These are phyloP conservation scores for Styela plicata DNA, from an alignment of 23 tunicate genomes.

Conservation along the genomic window DNA sequence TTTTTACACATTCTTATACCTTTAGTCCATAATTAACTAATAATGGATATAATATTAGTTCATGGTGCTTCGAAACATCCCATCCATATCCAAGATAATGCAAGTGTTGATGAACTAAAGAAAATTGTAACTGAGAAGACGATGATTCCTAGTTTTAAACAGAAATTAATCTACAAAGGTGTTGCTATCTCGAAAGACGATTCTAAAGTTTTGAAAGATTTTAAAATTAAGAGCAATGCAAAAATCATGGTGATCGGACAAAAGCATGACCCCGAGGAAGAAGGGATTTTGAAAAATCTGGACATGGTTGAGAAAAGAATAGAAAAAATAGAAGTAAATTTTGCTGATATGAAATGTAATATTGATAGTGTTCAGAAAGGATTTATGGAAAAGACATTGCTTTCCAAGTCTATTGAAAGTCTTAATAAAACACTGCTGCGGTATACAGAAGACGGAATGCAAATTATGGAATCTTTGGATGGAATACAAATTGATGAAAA, in stretches of 20 bases:
- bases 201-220: conserved; percentile 30
- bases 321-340: neutral
- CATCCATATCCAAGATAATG: neutral
- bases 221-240: conserved; percentile 30
- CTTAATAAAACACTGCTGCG: conserved; percentile 19
- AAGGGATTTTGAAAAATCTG: conserved; percentile 31
- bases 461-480: conserved; percentile 46
- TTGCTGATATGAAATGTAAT: conserved; percentile 16
- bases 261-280: conserved; percentile 53
- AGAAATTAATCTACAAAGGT: conserved; percentile 55
- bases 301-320: conserved; percentile 28
- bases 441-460: conserved; percentile 27
- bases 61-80: conserved; percentile 39
- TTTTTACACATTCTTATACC: too few relatives aligned
- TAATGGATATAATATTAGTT: conserved; percentile 37
- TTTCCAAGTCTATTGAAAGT: conserved; percentile 27
- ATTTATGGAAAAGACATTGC: conserved; percentile 29
- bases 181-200: conserved; percentile 44
- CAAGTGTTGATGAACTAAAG: conserved; percentile 40
- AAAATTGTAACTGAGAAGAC: conserved; percentile 24
- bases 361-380: conserved; percentile 41
- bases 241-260: conserved; percentile 66
- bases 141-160: conserved; percentile 29
- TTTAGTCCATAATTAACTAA: neutral
- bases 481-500: conserved; percentile 31